Base-by-base conservation (phyloP, 2,113 vertebrate genomes). In the Sorex fumeus region DNA sequence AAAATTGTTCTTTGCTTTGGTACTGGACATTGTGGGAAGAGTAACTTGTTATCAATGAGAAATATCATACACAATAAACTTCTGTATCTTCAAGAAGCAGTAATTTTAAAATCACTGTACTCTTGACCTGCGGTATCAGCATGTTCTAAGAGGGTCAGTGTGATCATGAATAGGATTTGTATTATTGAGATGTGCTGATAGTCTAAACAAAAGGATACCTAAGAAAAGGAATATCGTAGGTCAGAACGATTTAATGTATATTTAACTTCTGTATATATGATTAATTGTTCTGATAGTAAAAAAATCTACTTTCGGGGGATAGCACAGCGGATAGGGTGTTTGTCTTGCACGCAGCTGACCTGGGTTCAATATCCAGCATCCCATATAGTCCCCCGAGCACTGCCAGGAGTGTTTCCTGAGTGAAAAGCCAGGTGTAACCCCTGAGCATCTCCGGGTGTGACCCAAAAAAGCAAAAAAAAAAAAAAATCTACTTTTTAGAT, bases 1-100 rank as follows among this genome's bases (percentile, higher is more conserved):
- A 70, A 87, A 86, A 75, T 53, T 53, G 72, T 77, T 5, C 40
- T 32, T 92, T 87, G 30, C 76, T 91, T 93, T 53, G 40, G 6
- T 77, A 57, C 82, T 87, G 36, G 64, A 60, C 86, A 71, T 47
- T 85, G 7, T 53, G 30, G 36, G 10, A 40, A 57, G 21, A 83
- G 1, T 80, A 91, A 60, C 13, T 23, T 93, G 30, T 90, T 90
- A 28, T 91, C n/a, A 45, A 13, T 91, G 23, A 83, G 53, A 95
- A 92, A 71, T 86, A 84, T 19, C 21, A 72, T 80, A 6, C 34
- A 13, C 28, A 74, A 2, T 87, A 57, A 3, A 78, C 30, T 92
- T 81, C 50, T 89, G 9, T 93, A 15, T 69, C 27, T 96, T 79
- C 19, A 7, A 57, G 64, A 21, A 40, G 9, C 77, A 76, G 66